Percentiles rank a stretch among this genome's conserved stretches.
Evolutionary conservation across 2,888 invertebrate genomes (phyloP).

Genomic region (Hipparchia sbordonii): DNA sequence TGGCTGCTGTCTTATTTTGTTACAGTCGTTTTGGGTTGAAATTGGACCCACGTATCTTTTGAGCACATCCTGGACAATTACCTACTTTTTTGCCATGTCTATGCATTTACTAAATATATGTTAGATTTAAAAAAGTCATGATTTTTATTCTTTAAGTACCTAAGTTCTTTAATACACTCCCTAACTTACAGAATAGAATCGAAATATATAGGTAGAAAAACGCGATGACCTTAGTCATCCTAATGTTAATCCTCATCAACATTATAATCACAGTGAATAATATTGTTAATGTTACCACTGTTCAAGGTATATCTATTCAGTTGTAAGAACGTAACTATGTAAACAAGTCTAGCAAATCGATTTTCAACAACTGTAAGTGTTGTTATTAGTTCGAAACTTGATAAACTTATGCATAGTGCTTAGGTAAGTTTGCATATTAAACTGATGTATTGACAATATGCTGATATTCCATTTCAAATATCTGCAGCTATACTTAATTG

Average conservation of each 20-base stretch:
- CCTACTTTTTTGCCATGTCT: too few species aligned
- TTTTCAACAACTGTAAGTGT: background rate
- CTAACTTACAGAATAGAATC: too few species aligned
- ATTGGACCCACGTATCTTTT: background rate
- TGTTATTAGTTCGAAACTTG: conserved; percentile 3
- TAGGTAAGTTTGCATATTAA: background rate
- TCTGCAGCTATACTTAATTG: background rate
- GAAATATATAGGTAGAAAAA: too few species aligned
- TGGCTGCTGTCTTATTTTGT: background rate
- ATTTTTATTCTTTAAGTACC: too few species aligned
- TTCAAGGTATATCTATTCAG: background rate
- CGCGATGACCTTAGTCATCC: too few species aligned
- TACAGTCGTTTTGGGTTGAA: too few species aligned
- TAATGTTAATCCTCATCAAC: too few species aligned
- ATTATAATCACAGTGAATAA: too few species aligned
- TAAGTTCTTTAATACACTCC: too few species aligned
- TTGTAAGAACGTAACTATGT: background rate
- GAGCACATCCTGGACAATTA: background rate
- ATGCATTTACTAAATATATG: too few species aligned
- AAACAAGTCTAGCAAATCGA: conserved; percentile 1
- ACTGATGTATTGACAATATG: background rate
- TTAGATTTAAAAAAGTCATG: too few species aligned
- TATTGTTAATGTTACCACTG: too few species aligned
- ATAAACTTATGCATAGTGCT: conserved; percentile 1
- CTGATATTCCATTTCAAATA: background rate